Evolutionary conservation across 64 coral and sea anemone species (phyloP), one percentile per base, ranked within the genome.

Genomic region (Stylophora pistillata): DNA sequence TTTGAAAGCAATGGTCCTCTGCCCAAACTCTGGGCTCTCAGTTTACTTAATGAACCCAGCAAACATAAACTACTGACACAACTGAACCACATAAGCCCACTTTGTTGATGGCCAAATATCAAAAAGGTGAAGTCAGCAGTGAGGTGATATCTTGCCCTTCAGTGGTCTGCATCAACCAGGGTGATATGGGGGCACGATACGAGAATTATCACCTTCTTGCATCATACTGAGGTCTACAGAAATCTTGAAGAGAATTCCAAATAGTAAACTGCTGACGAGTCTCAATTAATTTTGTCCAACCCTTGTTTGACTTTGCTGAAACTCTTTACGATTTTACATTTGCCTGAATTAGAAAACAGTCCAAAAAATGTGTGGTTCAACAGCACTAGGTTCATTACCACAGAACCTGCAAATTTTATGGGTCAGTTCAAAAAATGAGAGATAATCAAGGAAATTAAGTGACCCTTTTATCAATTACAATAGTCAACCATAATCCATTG

Each of bases 81-180:
- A 83, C 0, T 90, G 89, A 90, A 90, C 89, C 89, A 47, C 15
- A 90, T 83, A 79, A 61, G 52, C 73, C 30, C 70, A 52, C 32
- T 66, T 68, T 30, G 13, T 53, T 53, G 37, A 47, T 6, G 62
- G 69, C 28, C 16, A 84, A 41, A 56, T 88, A 76, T 76, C 33
- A 77, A 56, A 64, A 62, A 71, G 53, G 89, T 62, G 72, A 82
- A 59, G 31, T 30, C 28, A 83, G 63, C 83, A 78, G 32, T 84
- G 37, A 47, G 3, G 89, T 90, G 63, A 90, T 83, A 70, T 17
- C 30, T 74, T 83, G 82, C 66, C 78, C 71, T 15, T 53, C 89
- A 90, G 55, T 90, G 88, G 80, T 71, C 88, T 82, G 88, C 52
- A 73, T 81, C 70, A 31, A 81, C 78, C 61, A 47, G 37, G 37